These are phyloP conservation scores for Stenoptilia bipunctidactyla DNA, from an alignment of 2,888 invertebrate species.

Conservation along the genomic window DNA sequence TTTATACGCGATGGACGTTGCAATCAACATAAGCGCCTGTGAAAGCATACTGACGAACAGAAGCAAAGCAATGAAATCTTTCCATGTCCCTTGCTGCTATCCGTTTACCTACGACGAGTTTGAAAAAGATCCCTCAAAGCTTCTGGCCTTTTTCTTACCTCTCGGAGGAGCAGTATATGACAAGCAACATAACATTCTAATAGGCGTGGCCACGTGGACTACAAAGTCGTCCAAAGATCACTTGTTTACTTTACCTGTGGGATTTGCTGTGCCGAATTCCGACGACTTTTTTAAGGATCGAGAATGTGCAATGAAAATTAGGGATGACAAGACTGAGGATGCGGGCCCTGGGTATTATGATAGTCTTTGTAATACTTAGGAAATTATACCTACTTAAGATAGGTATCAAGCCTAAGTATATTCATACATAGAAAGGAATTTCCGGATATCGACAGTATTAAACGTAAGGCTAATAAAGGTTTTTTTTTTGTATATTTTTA, in stretches of 20 bases:
- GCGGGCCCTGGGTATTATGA: no score
- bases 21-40: no score
- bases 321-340: conserved; percentile 15
- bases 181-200: conserved; percentile 18
- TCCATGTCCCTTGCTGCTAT: conserved; percentile 37
- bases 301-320: conserved; percentile 32
- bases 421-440: no score
- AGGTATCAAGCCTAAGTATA: no score
- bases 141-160: conserved; percentile 29
- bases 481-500: no score
- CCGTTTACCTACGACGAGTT: conserved; percentile 26
- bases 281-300: conserved; percentile 29
- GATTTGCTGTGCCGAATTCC: conserved; percentile 37
- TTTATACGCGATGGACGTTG: no score
- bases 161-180: conserved; percentile 36
- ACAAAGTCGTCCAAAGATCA: no score
- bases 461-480: no score
- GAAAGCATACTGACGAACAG: no score
- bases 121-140: conserved; percentile 11
- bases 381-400: no score
- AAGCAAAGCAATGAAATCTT: neutral
- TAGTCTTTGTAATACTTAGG: no score
- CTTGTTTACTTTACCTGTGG: conserved; percentile 30
- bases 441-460: no score
- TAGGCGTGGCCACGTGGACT: conserved; percentile 42